phyloP scores from a whole-genome alignment of 2,797 vertebrate genomes.

The Euthynnus affinis region DNA sequence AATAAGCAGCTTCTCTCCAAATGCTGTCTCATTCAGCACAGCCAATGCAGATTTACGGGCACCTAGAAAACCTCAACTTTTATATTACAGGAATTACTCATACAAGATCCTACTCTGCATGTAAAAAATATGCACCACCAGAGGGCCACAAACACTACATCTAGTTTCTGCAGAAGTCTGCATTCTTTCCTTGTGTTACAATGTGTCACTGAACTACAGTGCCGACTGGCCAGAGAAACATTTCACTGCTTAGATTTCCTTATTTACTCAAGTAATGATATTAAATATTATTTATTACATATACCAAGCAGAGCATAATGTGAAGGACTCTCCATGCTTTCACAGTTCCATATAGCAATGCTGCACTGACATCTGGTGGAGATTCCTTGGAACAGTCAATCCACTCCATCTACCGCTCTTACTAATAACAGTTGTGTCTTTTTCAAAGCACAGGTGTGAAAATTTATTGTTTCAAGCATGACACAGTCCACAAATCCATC shows the following conservation, averaged over 20 bases:
- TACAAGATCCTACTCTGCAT: background rate
- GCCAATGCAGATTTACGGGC: conserved; percentile 32
- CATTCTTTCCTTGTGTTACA: background rate
- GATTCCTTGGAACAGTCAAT: background rate
- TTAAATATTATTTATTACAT: background rate
- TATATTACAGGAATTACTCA: background rate
- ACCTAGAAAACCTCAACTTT: conserved; percentile 3
- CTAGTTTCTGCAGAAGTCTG: background rate
- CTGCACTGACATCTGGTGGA: conserved; percentile 71
- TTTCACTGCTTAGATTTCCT: background rate
- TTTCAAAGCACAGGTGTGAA: background rate
- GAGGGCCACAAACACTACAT: conserved; percentile 54
- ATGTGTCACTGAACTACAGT: background rate
- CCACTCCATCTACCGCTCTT: background rate
- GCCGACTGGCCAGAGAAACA: background rate
- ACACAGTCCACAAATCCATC: background rate
- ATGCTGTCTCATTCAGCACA: conserved; percentile 20
- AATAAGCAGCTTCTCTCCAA: conserved; percentile 22
- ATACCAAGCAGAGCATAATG: background rate
- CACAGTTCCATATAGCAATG: background rate
- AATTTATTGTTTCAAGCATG: background rate
- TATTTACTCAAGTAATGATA: background rate
- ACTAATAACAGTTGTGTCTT: background rate
- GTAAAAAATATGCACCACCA: conserved; percentile 27
- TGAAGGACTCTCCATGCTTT: background rate